Conservation (phyloP, 2,888 invertebrate genomes). For the Sussaba pulchella region DNA sequence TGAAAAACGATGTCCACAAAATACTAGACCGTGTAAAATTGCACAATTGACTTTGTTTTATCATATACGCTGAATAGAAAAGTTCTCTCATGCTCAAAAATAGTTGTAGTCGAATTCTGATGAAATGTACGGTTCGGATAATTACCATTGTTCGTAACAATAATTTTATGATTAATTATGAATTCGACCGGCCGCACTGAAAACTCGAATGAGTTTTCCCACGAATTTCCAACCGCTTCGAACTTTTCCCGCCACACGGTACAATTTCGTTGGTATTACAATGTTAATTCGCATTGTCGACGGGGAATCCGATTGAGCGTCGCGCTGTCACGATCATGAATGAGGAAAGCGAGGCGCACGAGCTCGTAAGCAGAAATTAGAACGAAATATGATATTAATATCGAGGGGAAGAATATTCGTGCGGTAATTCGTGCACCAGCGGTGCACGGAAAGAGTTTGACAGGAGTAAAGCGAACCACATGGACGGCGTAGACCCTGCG, state of each 20-base stretch:
- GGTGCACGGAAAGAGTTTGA: conserved; percentile 15
- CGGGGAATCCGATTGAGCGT: not conserved
- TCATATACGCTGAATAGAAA: too few species aligned
- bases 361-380: not conserved
- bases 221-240: too few species aligned
- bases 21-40: not conserved
- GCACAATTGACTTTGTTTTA: not conserved
- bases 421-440: not conserved
- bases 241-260: too few species aligned
- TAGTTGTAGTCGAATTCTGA: too few species aligned
- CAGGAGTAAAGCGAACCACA: not conserved
- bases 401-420: conserved; percentile 14
- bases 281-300: not conserved
- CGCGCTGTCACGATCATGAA: not conserved
- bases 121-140: too few species aligned
- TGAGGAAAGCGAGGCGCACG: not conserved
- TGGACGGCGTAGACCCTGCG: not conserved
- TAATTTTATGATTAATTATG: too few species aligned
- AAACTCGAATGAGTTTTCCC: too few species aligned
- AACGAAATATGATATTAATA: not conserved
- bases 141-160: too few species aligned
- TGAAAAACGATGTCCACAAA: not conserved
- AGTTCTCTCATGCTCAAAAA: not conserved
- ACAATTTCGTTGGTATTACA: too few species aligned
- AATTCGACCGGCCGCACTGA: too few species aligned